Evolutionary conservation across 2,888 invertebrate species (phyloP).

Genomic region (Drosophila multiciliata): DNA sequence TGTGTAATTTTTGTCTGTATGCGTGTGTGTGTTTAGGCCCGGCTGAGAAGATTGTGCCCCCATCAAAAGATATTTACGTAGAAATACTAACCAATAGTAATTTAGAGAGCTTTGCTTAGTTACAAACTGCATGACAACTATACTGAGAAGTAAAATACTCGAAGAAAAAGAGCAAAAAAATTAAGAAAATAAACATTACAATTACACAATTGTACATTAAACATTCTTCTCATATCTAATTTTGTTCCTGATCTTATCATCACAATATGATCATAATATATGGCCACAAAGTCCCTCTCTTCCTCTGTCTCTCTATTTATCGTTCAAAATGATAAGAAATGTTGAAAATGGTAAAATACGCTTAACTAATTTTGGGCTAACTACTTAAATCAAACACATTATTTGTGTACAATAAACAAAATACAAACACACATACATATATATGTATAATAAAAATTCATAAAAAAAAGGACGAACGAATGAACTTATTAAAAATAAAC

Average conservation of each 20-base stretch:
- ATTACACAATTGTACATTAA: slow-evolving; percentile 10
- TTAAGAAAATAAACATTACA: slow-evolving; percentile 23
- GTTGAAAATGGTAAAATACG: slow-evolving; percentile 45
- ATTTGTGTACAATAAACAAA: slow-evolving; percentile 21
- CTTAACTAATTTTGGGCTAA: slow-evolving; percentile 75
- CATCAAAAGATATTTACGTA: slow-evolving; percentile 26
- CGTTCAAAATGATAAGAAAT: slow-evolving; percentile 27
- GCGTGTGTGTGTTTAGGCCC: slow-evolving; percentile 29
- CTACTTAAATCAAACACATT: slow-evolving; percentile 68
- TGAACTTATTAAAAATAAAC: slow-evolving; percentile 23
- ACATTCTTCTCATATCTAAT: slow-evolving; percentile 7
- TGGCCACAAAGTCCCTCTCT: slow-evolving; percentile 56
- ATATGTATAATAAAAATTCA: slow-evolving; percentile 23
- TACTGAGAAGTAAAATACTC: slow-evolving; percentile 46
- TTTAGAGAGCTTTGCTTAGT: slow-evolving; percentile 33
- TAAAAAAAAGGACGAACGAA: slow-evolving; percentile 11
- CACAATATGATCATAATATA: slow-evolving; percentile 33
- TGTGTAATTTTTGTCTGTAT: slow-evolving; percentile 14
- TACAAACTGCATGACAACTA: slow-evolving; percentile 4
- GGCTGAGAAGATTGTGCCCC: slow-evolving; percentile 32
- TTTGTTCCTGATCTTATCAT: slow-evolving; percentile 4
- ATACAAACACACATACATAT: slow-evolving; percentile 11
- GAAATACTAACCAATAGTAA: slow-evolving; percentile 19
- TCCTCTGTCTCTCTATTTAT: not conserved
- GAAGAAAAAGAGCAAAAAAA: slow-evolving; percentile 28